These are phyloP conservation scores for Pterocles gutturalis DNA, from an alignment of 2,113 vertebrate species.

Conservation along the genomic window DNA sequence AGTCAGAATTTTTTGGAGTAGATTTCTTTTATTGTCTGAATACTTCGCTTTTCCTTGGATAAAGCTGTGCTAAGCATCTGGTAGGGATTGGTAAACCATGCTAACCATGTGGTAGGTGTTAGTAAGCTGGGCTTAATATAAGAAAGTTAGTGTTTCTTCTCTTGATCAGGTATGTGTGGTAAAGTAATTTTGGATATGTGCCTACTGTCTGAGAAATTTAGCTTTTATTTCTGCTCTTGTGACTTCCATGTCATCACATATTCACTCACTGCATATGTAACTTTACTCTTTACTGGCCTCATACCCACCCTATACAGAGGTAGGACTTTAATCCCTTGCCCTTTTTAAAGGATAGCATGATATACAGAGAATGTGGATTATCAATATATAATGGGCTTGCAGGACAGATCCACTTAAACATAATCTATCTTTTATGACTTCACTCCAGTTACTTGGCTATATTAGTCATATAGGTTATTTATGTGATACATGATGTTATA, in stretches of 20 bases:
- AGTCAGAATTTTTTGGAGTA: neutral
- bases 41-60: neutral
- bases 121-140: neutral
- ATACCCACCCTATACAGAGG: neutral
- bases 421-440: neutral
- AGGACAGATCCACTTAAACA: neutral
- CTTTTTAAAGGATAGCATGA: neutral
- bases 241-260: neutral
- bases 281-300: neutral
- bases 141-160: neutral
- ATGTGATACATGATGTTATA: neutral
- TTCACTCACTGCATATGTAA: neutral
- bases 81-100: neutral
- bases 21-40: neutral
- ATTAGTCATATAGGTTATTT: neutral
- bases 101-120: neutral
- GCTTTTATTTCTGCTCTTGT: neutral
- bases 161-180: neutral
- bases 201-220: neutral
- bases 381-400: neutral
- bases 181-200: neutral
- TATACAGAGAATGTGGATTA: neutral
- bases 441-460: neutral
- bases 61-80: neutral
- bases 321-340: neutral